Conservation (phyloP, 1,140 invertebrate species). For the Whitmania pigra region DNA sequence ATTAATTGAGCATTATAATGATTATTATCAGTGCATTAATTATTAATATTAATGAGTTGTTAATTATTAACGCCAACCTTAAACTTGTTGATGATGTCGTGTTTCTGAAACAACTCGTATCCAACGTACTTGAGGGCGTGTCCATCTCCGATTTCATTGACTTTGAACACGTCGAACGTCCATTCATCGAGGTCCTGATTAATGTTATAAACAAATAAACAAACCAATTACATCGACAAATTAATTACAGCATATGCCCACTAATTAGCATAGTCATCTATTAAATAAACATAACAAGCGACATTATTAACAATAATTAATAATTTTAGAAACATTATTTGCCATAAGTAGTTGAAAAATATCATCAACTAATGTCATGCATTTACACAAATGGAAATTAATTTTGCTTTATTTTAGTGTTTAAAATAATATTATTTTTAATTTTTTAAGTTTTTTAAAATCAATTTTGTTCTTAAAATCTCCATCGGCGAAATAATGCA, state of each 20-base stretch:
- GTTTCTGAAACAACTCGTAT: slow-evolving; percentile 84
- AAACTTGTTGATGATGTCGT: slow-evolving; percentile 88
- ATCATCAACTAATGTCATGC: too few relatives aligned
- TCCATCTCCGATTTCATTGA: slow-evolving; percentile 67
- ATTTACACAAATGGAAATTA: too few relatives aligned
- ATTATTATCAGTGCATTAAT: too few relatives aligned
- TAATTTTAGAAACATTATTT: background rate
- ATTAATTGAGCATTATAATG: too few relatives aligned
- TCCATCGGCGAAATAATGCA: too few relatives aligned
- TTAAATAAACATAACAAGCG: background rate
- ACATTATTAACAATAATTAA: background rate
- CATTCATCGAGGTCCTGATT: slow-evolving; percentile 63
- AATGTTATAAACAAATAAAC: too few relatives aligned
- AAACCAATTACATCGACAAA: too few relatives aligned
- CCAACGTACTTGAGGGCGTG: slow-evolving; percentile 81
- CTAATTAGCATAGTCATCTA: background rate
- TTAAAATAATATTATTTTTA: too few relatives aligned
- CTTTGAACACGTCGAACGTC: slow-evolving; percentile 84
- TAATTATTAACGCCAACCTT: slow-evolving; percentile 50
- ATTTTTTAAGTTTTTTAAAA: too few relatives aligned
- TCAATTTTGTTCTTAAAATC: too few relatives aligned
- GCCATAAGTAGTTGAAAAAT: background rate
- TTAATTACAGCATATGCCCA: too few relatives aligned
- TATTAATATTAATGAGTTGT: background rate
- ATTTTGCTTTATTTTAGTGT: too few relatives aligned